Conservation (phyloP, 2,113 vertebrate species). For the Burhinus oedicnemus region DNA sequence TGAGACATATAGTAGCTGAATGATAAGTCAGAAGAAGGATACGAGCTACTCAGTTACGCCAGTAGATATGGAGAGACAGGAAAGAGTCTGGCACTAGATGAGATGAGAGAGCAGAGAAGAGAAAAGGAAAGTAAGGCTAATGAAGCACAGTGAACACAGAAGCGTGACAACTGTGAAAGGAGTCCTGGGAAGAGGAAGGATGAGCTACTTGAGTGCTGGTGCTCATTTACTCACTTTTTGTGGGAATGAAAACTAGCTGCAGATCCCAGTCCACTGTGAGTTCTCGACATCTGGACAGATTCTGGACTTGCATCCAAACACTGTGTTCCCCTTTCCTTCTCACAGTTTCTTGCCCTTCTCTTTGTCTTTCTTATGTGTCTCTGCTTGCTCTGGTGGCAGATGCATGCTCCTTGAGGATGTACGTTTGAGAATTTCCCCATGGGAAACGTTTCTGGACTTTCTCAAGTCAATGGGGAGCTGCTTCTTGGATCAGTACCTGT, state of each 20-base stretch:
- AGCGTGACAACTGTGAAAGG: not conserved
- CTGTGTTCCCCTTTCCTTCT: not conserved
- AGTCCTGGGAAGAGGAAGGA: not conserved
- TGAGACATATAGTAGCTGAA: not conserved
- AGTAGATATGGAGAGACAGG: not conserved
- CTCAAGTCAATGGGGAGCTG: not conserved
- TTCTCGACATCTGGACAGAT: not conserved
- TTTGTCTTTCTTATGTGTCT: not conserved
- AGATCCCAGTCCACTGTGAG: not conserved
- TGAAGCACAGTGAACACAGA: not conserved
- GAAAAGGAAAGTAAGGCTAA: not conserved
- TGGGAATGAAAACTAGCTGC: slow-evolving; percentile 15
- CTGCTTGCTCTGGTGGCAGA: not conserved
- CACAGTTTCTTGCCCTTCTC: not conserved
- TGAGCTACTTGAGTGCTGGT: not conserved
- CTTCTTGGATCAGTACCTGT: not conserved
- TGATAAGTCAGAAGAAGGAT: not conserved
- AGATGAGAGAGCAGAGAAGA: not conserved
- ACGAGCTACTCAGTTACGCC: not conserved
- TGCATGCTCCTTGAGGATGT: not conserved
- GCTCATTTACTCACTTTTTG: slow-evolving; percentile 16
- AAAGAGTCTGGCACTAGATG: not conserved
- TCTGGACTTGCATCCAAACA: not conserved
- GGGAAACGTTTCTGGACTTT: not conserved
- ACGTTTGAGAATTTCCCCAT: not conserved